Conservation (phyloP, 53 echinoderm and acorn worm genomes). For the Astropecten irregularis region DNA sequence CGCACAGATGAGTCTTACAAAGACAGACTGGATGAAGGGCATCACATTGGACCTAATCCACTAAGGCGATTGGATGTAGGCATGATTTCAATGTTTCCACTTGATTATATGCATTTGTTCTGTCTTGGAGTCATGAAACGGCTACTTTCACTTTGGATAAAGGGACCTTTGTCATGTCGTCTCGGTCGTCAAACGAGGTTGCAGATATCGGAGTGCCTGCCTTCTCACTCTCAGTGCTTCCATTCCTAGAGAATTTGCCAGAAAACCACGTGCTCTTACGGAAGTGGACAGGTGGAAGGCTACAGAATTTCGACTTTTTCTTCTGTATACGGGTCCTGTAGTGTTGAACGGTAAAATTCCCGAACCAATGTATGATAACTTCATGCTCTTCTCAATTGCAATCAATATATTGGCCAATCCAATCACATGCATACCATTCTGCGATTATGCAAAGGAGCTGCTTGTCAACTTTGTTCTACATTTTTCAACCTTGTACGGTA, state of each 20-base stretch:
- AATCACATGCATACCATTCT: not conserved
- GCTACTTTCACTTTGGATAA: constrained; percentile 58
- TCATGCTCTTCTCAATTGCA: constrained; percentile 5
- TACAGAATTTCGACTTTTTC: constrained; percentile 57
- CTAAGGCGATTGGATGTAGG: constrained; percentile 45
- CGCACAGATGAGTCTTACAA: constrained; percentile 48
- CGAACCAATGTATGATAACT: constrained; percentile 45
- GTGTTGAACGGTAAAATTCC: constrained; percentile 16
- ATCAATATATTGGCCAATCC: constrained; percentile 32
- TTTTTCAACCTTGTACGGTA: constrained; percentile 35
- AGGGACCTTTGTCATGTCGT: constrained; percentile 61
- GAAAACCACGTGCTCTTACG: not conserved
- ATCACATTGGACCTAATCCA: constrained; percentile 54
- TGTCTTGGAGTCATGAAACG: constrained; percentile 65
- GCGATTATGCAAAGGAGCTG: constrained; percentile 36
- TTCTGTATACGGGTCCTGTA: constrained; percentile 58
- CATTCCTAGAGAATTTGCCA: constrained; percentile 17
- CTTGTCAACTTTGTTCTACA: constrained; percentile 38
- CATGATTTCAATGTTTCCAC: constrained; percentile 60
- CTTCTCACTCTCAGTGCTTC: constrained; percentile 7
- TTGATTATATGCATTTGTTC: constrained; percentile 75
- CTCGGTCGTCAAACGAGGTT: constrained; percentile 15
- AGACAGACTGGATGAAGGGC: constrained; percentile 51
- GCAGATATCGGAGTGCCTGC: constrained; percentile 46
- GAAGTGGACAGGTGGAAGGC: constrained; percentile 66